Evolutionary conservation across 2,113 vertebrate species (phyloP).

Genomic region (Lathamus discolor): DNA sequence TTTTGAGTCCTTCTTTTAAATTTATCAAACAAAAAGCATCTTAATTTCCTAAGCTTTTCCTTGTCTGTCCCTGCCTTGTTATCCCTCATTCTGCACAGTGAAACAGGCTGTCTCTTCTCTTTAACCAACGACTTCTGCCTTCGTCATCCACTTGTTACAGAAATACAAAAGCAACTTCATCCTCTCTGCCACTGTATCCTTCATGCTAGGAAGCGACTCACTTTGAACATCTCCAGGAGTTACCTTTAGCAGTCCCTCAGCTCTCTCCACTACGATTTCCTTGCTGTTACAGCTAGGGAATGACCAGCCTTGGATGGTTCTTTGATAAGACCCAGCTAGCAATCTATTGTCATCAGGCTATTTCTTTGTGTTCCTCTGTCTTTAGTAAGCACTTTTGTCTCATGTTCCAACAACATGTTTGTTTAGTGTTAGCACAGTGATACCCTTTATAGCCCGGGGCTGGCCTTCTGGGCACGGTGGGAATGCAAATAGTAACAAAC

Average conservation of each 20-base stretch:
- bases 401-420: accelerated
- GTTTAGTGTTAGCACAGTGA: accelerated
- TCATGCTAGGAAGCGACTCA: background rate
- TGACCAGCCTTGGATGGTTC: background rate
- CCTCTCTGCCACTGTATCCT: background rate
- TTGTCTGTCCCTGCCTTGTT: background rate
- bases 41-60: background rate
- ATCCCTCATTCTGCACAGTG: background rate
- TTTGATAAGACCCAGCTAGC: background rate
- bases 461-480: background rate
- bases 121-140: background rate
- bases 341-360: background rate
- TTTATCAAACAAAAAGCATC: conserved; percentile 11
- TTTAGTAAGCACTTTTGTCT: background rate
- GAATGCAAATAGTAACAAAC: background rate
- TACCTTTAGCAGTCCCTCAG: background rate
- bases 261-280: background rate
- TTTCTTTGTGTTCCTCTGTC: background rate
- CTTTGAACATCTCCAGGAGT: background rate
- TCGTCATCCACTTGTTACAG: background rate
- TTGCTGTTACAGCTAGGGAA: background rate
- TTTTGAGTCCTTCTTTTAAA: background rate
- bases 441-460: background rate
- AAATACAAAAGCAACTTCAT: background rate
- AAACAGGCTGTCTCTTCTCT: background rate